Conservation (phyloP, 2,797 vertebrate species). For the Anniella stebbinsi region DNA sequence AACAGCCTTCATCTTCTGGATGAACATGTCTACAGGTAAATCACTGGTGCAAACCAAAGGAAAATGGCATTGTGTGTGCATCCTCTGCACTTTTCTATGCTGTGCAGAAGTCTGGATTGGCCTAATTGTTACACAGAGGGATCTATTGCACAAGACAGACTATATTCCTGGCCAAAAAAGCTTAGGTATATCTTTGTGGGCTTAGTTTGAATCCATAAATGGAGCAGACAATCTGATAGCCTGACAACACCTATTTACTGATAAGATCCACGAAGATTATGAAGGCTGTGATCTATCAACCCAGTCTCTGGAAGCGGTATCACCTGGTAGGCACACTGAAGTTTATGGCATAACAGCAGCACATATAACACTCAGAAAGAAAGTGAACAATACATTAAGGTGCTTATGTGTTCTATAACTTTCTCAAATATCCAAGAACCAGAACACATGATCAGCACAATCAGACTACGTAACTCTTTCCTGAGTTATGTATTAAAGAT, state of each 20-base stretch:
- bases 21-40: neutral
- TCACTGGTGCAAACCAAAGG: neutral
- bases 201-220: neutral
- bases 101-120: neutral
- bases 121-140: too few species aligned
- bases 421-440: too few species aligned
- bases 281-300: neutral
- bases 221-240: neutral
- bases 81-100: neutral
- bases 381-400: neutral
- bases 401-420: too few species aligned
- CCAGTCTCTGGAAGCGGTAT: neutral
- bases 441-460: neutral
- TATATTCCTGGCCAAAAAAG: too few species aligned
- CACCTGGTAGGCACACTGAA: neutral
- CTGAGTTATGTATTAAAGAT: too few species aligned
- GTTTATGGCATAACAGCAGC: neutral
- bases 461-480: neutral
- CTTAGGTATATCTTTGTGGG: neutral
- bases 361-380: too few species aligned
- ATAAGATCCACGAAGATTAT: neutral
- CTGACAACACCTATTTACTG: neutral
- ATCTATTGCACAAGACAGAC: too few species aligned
- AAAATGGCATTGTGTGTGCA: too few species aligned
- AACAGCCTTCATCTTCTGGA: neutral